These are phyloP conservation scores for Capreolus pygargus DNA, from an alignment of 2,113 vertebrate species.

Conservation along the genomic window DNA sequence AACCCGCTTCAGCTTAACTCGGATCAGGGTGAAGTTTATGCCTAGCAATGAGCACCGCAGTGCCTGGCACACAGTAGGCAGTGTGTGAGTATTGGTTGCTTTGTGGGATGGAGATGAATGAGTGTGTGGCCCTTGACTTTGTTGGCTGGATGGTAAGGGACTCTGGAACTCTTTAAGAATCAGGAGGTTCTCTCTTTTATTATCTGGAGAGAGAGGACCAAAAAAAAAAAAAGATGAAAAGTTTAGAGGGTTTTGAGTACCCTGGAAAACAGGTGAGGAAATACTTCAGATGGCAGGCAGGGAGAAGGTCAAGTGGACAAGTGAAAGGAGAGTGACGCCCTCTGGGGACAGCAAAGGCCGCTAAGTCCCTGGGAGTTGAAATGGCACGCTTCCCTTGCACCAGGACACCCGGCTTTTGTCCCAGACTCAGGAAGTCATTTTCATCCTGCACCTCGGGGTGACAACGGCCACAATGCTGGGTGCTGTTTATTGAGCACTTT, in stretches of 20 bases:
- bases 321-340: background rate
- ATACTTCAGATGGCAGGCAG: too few species aligned
- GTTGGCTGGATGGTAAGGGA: background rate
- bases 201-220: background rate
- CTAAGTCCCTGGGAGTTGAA: background rate
- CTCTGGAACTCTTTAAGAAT: background rate
- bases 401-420: background rate
- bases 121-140: background rate
- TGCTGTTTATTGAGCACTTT: background rate
- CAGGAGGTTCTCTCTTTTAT: background rate
- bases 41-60: background rate
- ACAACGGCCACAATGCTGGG: background rate
- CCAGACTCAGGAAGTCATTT: background rate
- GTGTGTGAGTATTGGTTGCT: background rate
- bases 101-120: background rate
- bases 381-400: background rate
- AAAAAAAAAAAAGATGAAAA: background rate
- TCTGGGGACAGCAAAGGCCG: background rate
- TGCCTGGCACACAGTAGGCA: background rate
- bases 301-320: background rate
- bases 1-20: background rate
- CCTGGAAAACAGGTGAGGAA: background rate
- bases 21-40: background rate
- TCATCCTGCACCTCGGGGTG: background rate
- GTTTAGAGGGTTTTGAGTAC: background rate